phyloP scores from a whole-genome alignment of 1,140 invertebrate species.

The Aphaenogaster rudis region DNA sequence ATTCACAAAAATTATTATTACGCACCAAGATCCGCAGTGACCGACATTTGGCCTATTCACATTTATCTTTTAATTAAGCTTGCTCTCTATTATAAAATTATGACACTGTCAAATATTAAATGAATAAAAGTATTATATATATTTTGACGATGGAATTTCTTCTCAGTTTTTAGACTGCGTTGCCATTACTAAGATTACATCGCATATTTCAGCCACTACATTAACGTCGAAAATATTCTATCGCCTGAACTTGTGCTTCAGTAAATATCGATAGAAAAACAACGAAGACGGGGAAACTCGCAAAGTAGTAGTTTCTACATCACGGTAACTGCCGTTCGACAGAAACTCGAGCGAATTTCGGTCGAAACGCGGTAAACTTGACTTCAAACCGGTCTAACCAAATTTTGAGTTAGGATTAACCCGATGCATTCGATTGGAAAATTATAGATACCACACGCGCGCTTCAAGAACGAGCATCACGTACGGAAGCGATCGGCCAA shows the following conservation, averaged over 20 bases:
- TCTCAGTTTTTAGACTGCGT: not conserved
- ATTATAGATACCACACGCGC: slow-evolving; percentile 36
- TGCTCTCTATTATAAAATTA: too few relatives aligned
- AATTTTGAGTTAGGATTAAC: slow-evolving; percentile 50
- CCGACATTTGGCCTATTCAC: too few relatives aligned
- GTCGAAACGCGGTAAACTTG: slow-evolving; percentile 18
- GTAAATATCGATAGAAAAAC: slow-evolving; percentile 51
- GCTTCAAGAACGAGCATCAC: not conserved
- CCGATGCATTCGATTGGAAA: slow-evolving; percentile 41
- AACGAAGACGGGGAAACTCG: slow-evolving; percentile 20
- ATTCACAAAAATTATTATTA: too few relatives aligned
- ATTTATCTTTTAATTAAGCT: too few relatives aligned
- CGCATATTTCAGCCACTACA: slow-evolving; percentile 35
- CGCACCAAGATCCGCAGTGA: too few relatives aligned
- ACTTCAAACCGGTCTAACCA: slow-evolving; percentile 25
- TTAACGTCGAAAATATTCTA: slow-evolving; percentile 41
- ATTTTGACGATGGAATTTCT: not conserved
- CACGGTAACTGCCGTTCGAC: slow-evolving; percentile 30
- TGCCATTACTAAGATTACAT: slow-evolving; percentile 33
- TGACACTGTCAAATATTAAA: too few relatives aligned
- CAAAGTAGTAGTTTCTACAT: slow-evolving; percentile 31
- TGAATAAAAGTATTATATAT: too few relatives aligned
- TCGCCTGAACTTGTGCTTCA: slow-evolving; percentile 14
- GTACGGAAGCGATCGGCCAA: slow-evolving; percentile 27
- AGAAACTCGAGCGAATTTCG: slow-evolving; percentile 27